Evolutionary conservation across 2,113 vertebrate genomes (phyloP).

Genomic region (Ceyx cyanopectus): DNA sequence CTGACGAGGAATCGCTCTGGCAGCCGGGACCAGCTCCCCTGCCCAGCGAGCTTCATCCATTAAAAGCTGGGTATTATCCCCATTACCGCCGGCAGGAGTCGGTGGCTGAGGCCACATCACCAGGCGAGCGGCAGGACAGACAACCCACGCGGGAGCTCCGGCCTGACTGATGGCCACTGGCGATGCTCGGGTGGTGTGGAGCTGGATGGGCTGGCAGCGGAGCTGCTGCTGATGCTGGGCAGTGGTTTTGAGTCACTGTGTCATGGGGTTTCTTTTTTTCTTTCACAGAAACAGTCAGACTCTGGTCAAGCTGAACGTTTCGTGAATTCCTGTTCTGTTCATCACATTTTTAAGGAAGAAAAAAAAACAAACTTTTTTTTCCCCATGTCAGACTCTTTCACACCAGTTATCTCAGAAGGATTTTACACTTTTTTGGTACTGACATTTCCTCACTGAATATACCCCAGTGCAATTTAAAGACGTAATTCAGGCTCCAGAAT

Average conservation of each 20-base stretch:
- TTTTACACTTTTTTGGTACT: background rate
- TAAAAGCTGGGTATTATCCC: conserved; percentile 54
- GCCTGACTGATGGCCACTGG: rapidly evolving
- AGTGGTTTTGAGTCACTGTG: background rate
- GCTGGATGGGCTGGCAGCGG: background rate
- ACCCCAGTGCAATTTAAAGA: background rate
- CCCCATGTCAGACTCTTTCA: background rate
- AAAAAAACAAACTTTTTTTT: background rate
- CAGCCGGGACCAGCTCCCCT: background rate
- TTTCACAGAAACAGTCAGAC: background rate
- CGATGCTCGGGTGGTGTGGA: rapidly evolving
- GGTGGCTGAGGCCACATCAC: background rate
- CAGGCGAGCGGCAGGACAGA: rapidly evolving
- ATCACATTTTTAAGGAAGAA: background rate
- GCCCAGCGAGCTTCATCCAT: conserved; percentile 15
- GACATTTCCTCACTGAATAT: background rate
- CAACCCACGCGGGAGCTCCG: rapidly evolving
- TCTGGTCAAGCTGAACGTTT: background rate
- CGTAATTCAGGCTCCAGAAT: background rate
- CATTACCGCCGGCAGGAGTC: background rate
- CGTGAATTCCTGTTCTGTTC: background rate
- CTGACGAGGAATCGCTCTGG: conserved; percentile 46
- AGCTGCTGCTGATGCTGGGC: rapidly evolving
- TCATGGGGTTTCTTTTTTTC: background rate
- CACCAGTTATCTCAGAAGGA: background rate